Percentiles rank a stretch among this genome's conserved stretches.
phyloP scores from a whole-genome alignment of 2,888 invertebrate genomes.

The Callosobruchus maculatus region DNA sequence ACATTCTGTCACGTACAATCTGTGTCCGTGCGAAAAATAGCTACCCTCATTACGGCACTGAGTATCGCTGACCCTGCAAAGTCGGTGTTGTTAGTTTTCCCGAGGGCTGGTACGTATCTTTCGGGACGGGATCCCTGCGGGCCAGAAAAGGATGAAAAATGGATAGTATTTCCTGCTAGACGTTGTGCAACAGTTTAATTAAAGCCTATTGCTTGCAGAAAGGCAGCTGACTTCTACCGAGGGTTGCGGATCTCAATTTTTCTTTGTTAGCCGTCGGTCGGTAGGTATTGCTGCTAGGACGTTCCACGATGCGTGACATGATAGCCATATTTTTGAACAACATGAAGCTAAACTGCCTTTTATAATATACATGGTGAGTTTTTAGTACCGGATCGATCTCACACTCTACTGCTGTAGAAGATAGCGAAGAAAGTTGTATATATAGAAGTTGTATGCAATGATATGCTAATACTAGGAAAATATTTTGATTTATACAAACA shows the following conservation, averaged over 20 bases:
- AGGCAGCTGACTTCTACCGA: not conserved
- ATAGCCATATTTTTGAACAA: too few species aligned
- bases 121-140: not conserved
- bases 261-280: not conserved
- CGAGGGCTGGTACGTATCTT: not conserved
- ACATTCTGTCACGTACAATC: not conserved
- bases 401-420: too few species aligned
- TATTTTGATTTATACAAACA: too few species aligned
- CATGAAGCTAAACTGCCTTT: too few species aligned
- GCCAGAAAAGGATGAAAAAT: not conserved
- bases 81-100: not conserved
- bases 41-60: not conserved
- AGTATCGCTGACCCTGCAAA: not conserved
- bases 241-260: not conserved
- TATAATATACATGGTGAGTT: too few species aligned
- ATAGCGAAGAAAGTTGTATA: too few species aligned
- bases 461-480: too few species aligned
- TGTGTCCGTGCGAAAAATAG: not conserved
- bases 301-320: too few species aligned
- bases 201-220: not conserved
- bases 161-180: not conserved
- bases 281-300: too few species aligned
- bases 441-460: too few species aligned
- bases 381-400: too few species aligned
- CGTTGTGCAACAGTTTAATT: not conserved